These are phyloP conservation scores for Natrix natrix DNA, from an alignment of 2,797 vertebrate species.

Conservation along the genomic window DNA sequence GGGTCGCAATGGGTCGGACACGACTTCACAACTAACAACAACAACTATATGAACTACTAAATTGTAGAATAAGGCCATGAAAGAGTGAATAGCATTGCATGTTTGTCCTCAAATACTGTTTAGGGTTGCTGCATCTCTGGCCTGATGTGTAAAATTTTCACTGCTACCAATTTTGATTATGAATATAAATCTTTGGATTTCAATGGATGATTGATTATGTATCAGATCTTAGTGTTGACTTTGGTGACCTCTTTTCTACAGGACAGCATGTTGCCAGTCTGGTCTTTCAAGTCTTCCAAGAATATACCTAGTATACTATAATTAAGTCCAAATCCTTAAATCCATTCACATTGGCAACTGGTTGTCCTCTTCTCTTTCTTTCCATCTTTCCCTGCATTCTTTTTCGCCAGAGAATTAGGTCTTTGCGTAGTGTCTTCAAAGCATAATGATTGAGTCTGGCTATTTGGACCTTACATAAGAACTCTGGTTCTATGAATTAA, in stretches of 20 bases:
- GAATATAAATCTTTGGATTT: background rate
- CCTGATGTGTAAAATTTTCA: background rate
- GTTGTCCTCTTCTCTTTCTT: background rate
- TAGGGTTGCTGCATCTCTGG: background rate
- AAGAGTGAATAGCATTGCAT: background rate
- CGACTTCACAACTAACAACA: no score
- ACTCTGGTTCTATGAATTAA: background rate
- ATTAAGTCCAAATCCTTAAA: background rate
- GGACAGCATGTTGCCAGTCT: background rate
- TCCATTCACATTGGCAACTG: background rate
- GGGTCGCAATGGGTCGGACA: no score
- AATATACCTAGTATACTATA: no score
- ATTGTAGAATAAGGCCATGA: background rate
- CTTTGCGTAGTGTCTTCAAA: background rate
- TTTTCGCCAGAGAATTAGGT: background rate
- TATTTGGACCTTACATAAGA: background rate
- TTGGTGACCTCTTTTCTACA: background rate
- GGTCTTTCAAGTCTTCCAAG: background rate
- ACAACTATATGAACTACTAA: background rate
- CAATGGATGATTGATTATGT: background rate
- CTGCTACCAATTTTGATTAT: background rate
- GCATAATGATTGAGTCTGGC: background rate
- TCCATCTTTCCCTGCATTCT: background rate
- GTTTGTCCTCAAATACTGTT: background rate
- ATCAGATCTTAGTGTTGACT: background rate